phyloP scores from a whole-genome alignment of 2,797 vertebrate genomes.

The Sphenopsis melanotis region DNA sequence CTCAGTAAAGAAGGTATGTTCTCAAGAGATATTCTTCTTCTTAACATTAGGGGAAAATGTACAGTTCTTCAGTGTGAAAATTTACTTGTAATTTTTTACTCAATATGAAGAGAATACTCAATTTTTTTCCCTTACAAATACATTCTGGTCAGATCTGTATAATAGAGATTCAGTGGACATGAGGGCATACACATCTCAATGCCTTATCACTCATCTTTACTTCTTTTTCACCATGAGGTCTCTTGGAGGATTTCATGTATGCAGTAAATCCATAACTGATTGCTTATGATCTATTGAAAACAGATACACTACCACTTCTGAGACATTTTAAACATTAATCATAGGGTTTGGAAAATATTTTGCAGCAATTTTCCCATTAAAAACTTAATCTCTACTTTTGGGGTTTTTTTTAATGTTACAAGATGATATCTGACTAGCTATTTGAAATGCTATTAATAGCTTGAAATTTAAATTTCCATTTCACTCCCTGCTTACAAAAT shows the following conservation, averaged over 20 bases:
- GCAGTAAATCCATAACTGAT: not conserved
- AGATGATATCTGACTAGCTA: not conserved
- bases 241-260: not conserved
- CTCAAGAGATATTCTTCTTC: not conserved
- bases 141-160: not conserved
- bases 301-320: not conserved
- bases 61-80: not conserved
- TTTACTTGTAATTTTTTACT: not conserved
- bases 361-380: not conserved
- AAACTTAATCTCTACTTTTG: not conserved
- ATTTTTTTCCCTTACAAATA: not conserved
- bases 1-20: not conserved
- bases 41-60: not conserved
- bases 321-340: not conserved
- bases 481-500: not conserved
- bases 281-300: not conserved
- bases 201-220: not conserved
- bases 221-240: not conserved
- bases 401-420: not conserved
- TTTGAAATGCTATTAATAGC: not conserved
- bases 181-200: not conserved
- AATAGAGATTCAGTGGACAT: not conserved
- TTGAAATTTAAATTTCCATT: constrained; percentile 7
- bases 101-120: not conserved
- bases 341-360: not conserved